phyloP scores from a whole-genome alignment of 2,888 invertebrate species.

The Drosophila nigricruria region DNA sequence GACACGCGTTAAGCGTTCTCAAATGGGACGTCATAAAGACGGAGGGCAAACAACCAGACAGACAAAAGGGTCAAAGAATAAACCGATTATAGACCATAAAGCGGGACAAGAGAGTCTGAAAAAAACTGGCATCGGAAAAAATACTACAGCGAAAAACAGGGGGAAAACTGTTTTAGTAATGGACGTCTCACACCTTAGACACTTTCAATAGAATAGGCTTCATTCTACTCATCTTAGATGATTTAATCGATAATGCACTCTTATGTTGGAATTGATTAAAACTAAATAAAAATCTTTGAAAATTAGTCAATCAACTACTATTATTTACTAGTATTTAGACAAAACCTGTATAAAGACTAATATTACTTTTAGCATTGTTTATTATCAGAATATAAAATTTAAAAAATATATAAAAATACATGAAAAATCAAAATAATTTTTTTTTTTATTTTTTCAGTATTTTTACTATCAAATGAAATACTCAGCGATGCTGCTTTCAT shows the following conservation, averaged over 20 bases:
- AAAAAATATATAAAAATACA: too few relatives aligned
- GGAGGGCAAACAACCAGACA: slow-evolving; percentile 5
- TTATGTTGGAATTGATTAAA: not conserved
- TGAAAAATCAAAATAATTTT: too few relatives aligned
- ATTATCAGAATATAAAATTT: too few relatives aligned
- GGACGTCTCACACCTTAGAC: slow-evolving; percentile 10
- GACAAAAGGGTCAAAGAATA: not conserved
- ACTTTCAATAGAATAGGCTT: slow-evolving; percentile 3
- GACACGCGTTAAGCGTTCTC: slow-evolving; percentile 49
- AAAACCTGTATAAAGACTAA: too few relatives aligned
- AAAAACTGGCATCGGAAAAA: slow-evolving; percentile 18
- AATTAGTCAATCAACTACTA: too few relatives aligned
- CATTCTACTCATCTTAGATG: not conserved
- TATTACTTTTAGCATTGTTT: too few relatives aligned
- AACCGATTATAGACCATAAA: slow-evolving; percentile 39
- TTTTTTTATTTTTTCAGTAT: not conserved
- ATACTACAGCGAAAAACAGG: slow-evolving; percentile 8
- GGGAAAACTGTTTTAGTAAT: not conserved
- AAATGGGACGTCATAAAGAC: slow-evolving; percentile 46
- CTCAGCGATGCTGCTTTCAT: not conserved
- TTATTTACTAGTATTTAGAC: too few relatives aligned
- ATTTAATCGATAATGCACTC: not conserved
- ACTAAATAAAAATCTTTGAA: not conserved
- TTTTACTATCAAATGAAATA: not conserved
- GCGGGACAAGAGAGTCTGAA: slow-evolving; percentile 25